phyloP scores from a whole-genome alignment of 2,797 vertebrate genomes.

The Protosalanx chinensis region DNA sequence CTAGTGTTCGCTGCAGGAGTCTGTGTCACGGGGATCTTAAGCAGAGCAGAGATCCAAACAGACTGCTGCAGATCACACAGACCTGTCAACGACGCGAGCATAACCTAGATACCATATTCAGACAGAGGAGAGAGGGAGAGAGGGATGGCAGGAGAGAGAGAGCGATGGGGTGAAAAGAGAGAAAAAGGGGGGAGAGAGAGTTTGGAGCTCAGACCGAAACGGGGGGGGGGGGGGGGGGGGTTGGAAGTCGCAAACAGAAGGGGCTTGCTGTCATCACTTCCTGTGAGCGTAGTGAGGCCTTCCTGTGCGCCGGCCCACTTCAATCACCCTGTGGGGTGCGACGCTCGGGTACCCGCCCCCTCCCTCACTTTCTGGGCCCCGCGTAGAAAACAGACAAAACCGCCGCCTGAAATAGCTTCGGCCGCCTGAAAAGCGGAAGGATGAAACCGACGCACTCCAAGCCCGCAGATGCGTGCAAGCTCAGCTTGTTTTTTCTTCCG shows the following conservation, averaged over 20 bases:
- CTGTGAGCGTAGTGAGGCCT: slow-evolving; percentile 52
- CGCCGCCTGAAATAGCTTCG: slow-evolving; percentile 68
- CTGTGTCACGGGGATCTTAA: too few relatives aligned
- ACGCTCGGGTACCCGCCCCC: slow-evolving; percentile 70
- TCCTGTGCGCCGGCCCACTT: slow-evolving; percentile 62
- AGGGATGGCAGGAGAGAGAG: background rate
- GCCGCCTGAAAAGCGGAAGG: slow-evolving; percentile 71
- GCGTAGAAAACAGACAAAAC: slow-evolving; percentile 44
- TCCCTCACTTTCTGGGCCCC: slow-evolving; percentile 60
- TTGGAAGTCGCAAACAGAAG: background rate
- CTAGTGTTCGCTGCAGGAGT: too few relatives aligned
- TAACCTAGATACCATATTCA: too few relatives aligned
- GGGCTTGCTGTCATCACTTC: slow-evolving; percentile 59
- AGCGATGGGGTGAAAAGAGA: slow-evolving; percentile 1
- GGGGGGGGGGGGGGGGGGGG: slow-evolving; percentile 14
- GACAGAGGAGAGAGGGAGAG: slow-evolving; percentile 15
- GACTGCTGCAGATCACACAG: too few relatives aligned
- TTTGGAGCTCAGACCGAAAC: slow-evolving; percentile 55
- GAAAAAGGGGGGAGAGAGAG: slow-evolving; percentile 20
- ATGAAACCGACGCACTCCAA: slow-evolving; percentile 62
- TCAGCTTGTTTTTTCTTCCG: slow-evolving; percentile 42
- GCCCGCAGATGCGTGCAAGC: slow-evolving; percentile 33
- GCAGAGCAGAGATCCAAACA: too few relatives aligned
- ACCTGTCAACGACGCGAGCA: too few relatives aligned
- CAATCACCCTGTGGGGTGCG: slow-evolving; percentile 70